These are phyloP conservation scores for Callospermophilus lateralis DNA, from an alignment of 2,113 vertebrate genomes.

Conservation along the genomic window DNA sequence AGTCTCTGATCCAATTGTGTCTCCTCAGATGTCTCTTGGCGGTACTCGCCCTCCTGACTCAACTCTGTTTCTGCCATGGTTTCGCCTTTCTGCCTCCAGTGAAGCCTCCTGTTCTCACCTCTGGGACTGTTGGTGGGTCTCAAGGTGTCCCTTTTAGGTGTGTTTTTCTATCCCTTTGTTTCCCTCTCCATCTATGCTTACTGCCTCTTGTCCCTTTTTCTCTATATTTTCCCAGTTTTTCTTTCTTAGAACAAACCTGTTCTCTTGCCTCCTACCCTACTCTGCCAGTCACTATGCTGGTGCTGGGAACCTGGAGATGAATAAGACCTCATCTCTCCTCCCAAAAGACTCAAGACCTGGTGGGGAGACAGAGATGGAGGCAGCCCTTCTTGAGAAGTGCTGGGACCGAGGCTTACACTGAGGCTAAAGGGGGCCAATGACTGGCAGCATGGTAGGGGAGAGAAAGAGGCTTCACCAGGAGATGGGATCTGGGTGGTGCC, in stretches of 20 bases:
- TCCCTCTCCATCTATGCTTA: not conserved
- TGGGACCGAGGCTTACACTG: not conserved
- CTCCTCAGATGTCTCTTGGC: conserved; percentile 71
- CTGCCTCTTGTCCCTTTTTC: not conserved
- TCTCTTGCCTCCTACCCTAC: not conserved
- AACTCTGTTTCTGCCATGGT: not conserved
- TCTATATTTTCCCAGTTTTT: not conserved
- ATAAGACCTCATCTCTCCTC: not conserved
- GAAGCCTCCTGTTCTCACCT: not conserved
- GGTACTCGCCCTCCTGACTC: conserved; percentile 18
- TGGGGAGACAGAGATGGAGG: not conserved
- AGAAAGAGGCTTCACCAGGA: not conserved
- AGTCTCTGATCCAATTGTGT: conserved; percentile 81
- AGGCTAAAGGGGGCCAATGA: not conserved
- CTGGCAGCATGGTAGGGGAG: not conserved
- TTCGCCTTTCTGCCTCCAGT: not conserved
- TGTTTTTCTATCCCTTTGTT: not conserved
- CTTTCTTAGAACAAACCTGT: conserved; percentile 27
- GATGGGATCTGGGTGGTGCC: not conserved
- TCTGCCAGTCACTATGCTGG: not conserved
- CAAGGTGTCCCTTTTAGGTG: not conserved
- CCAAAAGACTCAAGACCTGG: not conserved
- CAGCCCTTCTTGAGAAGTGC: not conserved
- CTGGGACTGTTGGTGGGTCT: not conserved
- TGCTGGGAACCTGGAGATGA: not conserved